Percentiles rank a stretch among this genome's conserved stretches.
These are phyloP conservation scores for Glaucomys volans DNA, from an alignment of 2,113 vertebrate genomes.

Conservation along the genomic window DNA sequence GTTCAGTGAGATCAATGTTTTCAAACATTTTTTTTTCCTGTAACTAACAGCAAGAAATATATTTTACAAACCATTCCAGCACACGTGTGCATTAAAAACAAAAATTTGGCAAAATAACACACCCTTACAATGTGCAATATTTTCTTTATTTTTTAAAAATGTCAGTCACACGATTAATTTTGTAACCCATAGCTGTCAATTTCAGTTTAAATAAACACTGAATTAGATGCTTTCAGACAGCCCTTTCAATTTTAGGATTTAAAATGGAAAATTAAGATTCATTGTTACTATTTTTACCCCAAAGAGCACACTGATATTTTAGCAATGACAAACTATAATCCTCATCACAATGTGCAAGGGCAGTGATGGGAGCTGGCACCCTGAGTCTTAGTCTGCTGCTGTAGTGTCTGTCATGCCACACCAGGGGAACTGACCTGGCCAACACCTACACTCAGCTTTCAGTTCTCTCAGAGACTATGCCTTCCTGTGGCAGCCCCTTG, in stretches of 20 bases:
- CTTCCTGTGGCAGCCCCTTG: not conserved
- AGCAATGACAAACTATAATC: too few relatives aligned
- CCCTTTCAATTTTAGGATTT: not conserved
- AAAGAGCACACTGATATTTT: not conserved
- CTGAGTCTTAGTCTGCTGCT: too few relatives aligned
- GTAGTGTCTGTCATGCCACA: fast-evolving
- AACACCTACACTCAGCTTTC: not conserved
- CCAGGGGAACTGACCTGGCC: fast-evolving
- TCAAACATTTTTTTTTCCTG: not conserved
- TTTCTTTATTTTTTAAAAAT: not conserved
- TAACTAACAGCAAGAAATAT: not conserved
- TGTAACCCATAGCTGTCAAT: not conserved
- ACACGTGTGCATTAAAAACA: not conserved
- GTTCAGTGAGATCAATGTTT: not conserved
- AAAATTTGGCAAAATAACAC: not conserved
- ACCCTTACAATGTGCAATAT: not conserved
- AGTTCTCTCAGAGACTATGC: not conserved
- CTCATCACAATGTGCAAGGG: not conserved
- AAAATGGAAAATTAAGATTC: not conserved
- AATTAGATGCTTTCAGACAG: not conserved
- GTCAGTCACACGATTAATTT: not conserved
- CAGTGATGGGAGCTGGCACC: fast-evolving
- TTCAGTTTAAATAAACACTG: not conserved
- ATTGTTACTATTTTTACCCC: not conserved
- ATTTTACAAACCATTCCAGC: not conserved